Percentiles rank a stretch among this genome's conserved stretches.
phyloP scores from a whole-genome alignment of 2,797 vertebrate genomes.

The Nasua narica region DNA sequence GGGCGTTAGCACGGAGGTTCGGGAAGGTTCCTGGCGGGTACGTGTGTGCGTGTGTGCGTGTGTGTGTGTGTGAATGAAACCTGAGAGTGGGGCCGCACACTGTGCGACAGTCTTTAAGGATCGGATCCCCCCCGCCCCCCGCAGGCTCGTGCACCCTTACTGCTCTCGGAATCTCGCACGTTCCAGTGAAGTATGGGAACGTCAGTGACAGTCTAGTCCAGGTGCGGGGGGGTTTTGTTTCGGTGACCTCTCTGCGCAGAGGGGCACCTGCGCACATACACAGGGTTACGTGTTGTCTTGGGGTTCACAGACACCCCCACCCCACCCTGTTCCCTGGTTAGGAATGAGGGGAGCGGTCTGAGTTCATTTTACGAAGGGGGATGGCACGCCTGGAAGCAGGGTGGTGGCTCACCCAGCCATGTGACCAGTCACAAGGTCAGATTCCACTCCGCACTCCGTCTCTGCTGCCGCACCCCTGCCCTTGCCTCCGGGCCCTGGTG shows the following conservation, averaged over 20 bases:
- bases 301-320: not conserved
- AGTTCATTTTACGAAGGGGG: not conserved
- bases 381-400: not conserved
- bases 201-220: accelerated
- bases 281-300: accelerated
- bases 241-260: not conserved
- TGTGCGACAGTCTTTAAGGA: not conserved
- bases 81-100: accelerated
- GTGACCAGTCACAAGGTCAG: accelerated
- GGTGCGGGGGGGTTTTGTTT: not conserved
- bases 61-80: not conserved
- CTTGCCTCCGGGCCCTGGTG: accelerated
- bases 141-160: not conserved
- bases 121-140: no score
- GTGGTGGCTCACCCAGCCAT: no score
- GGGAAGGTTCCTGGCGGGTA: accelerated
- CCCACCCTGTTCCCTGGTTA: accelerated
- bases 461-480: not conserved
- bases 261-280: not conserved
- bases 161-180: accelerated
- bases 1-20: accelerated
- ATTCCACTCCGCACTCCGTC: accelerated
- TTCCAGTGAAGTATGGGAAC: not conserved
- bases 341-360: not conserved
- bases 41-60: no score